Evolutionary conservation across 2,797 vertebrate genomes (phyloP).

Genomic region (Eulemur coronatus): DNA sequence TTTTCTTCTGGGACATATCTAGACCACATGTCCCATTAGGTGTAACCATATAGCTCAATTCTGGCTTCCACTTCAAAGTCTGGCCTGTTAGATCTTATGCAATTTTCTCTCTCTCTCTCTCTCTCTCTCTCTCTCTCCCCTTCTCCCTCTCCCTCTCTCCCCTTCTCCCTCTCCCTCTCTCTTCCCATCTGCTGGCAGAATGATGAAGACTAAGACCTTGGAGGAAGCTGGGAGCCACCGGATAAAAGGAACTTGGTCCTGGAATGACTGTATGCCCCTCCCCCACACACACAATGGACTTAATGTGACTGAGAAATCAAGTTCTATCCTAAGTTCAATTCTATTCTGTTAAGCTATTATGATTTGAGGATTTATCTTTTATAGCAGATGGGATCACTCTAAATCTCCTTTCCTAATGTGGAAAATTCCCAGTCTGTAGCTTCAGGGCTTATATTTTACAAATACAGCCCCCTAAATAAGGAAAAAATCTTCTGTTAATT

Average conservation of each 20-base stretch:
- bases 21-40: neutral
- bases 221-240: neutral
- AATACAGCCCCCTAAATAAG: neutral
- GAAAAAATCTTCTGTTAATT: neutral
- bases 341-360: neutral
- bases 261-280: neutral
- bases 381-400: neutral
- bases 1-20: neutral
- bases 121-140: neutral
- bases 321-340: neutral
- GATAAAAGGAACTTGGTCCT: neutral
- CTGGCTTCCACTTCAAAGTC: neutral
- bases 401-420: neutral
- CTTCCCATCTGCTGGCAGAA: neutral
- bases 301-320: neutral
- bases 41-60: neutral
- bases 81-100: neutral
- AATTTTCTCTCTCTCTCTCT: neutral
- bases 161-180: neutral
- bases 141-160: too few species aligned
- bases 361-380: neutral
- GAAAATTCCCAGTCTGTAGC: neutral
- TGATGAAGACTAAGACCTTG: neutral
- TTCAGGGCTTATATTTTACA: neutral
- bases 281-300: neutral